Base-by-base conservation (phyloP, 2,797 vertebrate genomes). In the Philypnodon macrostomus region DNA sequence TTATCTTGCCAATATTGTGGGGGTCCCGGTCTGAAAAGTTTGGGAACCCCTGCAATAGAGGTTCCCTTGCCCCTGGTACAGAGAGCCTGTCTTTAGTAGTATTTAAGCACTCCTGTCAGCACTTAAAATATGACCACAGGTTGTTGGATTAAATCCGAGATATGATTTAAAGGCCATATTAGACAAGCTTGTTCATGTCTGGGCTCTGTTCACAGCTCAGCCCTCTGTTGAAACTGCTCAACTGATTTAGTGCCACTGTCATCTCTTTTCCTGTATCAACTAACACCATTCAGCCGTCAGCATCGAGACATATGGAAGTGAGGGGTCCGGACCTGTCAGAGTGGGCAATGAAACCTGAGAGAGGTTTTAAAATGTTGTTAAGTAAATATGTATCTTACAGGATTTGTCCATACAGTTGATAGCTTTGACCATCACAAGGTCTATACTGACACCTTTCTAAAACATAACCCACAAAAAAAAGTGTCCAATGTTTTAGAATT, bases 181-280 rank as follows among this genome's bases (percentile, higher is more conserved):
- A 45, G 42, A 16, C 61, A 75, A 45, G 67, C 37, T 46, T 50
- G 30, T 48, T 61, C 68, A 4, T 51, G 70, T 67, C 31, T 45
- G 14, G 24, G 8, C 0, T 33, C 37, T 53, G 24, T 29, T 14
- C 21, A 29, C 7, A 38, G 16, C 23, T 51, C 4, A 19, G 19
- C 24, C 30, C 31, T 21, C 2, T 11, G 4, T 13, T 63, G 29
- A 59, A 63, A 27, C 29, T 41, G 33, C 29, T 47, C 18, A 61
- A 36, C 3, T 58, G 59, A 80, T 70, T 67, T 56, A 47, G 37
- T 21, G 7, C n/a, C 27, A 44, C 3, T 46, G 39, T 51, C 55
- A 13, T 47, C 10, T 48, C 33, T 49, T 39, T 33, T 17, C 23
- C 24, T 46, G 27, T 10, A 38, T 62, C 44, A 36, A 32, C 2